phyloP scores from a whole-genome alignment of 2,113 vertebrate species.

The Diadophis punctatus region DNA sequence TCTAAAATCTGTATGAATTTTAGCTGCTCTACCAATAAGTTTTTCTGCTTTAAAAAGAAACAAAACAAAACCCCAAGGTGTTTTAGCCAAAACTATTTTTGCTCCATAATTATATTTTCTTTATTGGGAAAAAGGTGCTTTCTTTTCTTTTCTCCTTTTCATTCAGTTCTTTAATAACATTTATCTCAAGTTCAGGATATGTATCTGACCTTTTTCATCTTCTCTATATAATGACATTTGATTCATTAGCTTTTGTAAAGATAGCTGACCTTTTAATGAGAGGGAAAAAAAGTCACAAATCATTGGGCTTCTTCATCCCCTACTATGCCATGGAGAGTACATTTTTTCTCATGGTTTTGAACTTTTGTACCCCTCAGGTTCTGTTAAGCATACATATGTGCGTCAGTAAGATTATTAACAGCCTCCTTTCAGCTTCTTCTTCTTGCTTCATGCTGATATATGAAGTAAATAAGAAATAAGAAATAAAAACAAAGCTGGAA shows the following conservation, averaged over 20 bases:
- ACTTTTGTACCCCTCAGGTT: background rate
- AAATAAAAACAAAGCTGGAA: background rate
- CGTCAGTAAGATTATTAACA: background rate
- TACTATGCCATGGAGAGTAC: slow-evolving; percentile 5
- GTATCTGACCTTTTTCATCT: slow-evolving; percentile 66
- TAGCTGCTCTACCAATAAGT: background rate
- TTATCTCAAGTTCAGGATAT: slow-evolving; percentile 56
- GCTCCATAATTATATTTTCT: slow-evolving; percentile 44
- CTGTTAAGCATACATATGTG: background rate
- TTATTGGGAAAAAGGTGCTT: slow-evolving; percentile 34
- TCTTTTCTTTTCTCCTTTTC: slow-evolving; percentile 3
- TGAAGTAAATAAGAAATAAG: background rate
- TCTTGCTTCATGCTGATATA: background rate
- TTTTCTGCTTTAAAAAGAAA: background rate
- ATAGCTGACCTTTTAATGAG: slow-evolving; percentile 63
- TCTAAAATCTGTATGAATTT: background rate
- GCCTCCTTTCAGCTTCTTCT: background rate
- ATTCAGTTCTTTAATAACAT: slow-evolving; percentile 54
- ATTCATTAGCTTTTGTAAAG: slow-evolving; percentile 60
- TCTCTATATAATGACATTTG: slow-evolving; percentile 59
- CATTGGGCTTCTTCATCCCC: slow-evolving; percentile 32
- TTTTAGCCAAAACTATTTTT: slow-evolving; percentile 8
- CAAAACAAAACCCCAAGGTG: background rate
- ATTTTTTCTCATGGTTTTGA: background rate
- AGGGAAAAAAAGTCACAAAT: slow-evolving; percentile 9